Evolutionary conservation across 1,140 invertebrate genomes (phyloP), one percentile per base, ranked within the genome.

Genomic region (Ceratitis capitata): DNA sequence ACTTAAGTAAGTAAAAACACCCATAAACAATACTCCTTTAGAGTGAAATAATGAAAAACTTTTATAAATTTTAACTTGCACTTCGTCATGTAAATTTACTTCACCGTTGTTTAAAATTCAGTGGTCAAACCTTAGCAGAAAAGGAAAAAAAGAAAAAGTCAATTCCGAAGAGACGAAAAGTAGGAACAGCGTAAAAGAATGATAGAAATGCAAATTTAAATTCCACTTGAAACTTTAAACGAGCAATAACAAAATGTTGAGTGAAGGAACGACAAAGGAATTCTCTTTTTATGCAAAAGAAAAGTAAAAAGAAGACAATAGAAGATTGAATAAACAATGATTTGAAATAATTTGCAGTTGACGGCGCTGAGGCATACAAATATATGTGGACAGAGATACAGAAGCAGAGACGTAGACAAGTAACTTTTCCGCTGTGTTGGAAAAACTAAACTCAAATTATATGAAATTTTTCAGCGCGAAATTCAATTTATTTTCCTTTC

Each of bases 281-380:
- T 47, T 78, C 9, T 26, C 42, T 19, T n/a, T n/a, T n/a, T n/a
- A 74, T 74, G 58, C 3, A 61, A 32, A 32, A 69, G 61, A n/a
- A 69, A 39, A 19, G 32, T 26, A 39, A 69, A n/a, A 69, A 69
- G 61, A 69, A n/a, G n/a, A 69, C 42, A 78, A 78, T 23, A 78
- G 35, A 45, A 78, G 45, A 78, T 78, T 78, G n/a, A 78, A 78
- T 78, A 78, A 78, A 39, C 39, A 78, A 78, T 78, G 69, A 78
- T 47, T 78, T 47, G 69, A 78, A 78, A 45, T 78, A 78, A 78
- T 78, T 78, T 78, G 19, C 69, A 12, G 39, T 78, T 78, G n/a
- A 78, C 39, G n/a, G 23, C 42, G 45, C n/a, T n/a, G n/a, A n/a
- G n/a, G n/a, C n/a, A n/a, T n/a, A n/a, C n/a, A n/a, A n/a, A n/a